These are phyloP conservation scores for zebrafish (Danio rerio) DNA, from an alignment of 2,113 vertebrate species.

Conservation along the genomic window DNA sequence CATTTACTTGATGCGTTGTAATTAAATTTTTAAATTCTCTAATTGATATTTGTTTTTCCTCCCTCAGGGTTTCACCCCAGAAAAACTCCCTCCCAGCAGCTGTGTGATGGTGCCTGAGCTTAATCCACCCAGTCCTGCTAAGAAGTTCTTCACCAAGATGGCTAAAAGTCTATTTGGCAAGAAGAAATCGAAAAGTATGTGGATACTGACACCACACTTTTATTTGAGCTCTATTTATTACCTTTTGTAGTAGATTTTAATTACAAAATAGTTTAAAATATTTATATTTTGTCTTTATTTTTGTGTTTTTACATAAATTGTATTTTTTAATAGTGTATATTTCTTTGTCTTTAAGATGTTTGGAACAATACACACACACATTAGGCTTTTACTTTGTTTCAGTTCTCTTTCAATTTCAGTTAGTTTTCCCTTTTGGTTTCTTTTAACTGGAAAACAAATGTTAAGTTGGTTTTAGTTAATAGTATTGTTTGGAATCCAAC, in stretches of 20 bases:
- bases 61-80: slow-evolving; percentile 89
- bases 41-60: background rate
- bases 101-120: slow-evolving; percentile 92
- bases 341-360: background rate
- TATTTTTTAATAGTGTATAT: too few species aligned
- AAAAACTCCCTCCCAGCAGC: slow-evolving; percentile 91
- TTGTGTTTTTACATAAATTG: too few species aligned
- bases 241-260: too few species aligned
- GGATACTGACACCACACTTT: too few species aligned
- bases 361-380: background rate
- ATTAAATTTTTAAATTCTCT: background rate
- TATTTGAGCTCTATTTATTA: too few species aligned
- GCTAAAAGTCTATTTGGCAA: slow-evolving; percentile 94
- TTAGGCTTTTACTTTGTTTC: too few species aligned
- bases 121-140: slow-evolving; percentile 89
- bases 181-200: slow-evolving; percentile 87
- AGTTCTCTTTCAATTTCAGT: too few species aligned
- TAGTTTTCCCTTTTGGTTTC: too few species aligned
- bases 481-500: background rate
- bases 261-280: too few species aligned
- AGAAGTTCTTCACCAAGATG: slow-evolving; percentile 93
- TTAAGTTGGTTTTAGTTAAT: background rate
- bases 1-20: background rate
- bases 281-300: too few species aligned
- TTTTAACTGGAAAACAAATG: too few species aligned